Conservation (phyloP, 2,797 vertebrate species). For the Megalops cyprinoides region DNA sequence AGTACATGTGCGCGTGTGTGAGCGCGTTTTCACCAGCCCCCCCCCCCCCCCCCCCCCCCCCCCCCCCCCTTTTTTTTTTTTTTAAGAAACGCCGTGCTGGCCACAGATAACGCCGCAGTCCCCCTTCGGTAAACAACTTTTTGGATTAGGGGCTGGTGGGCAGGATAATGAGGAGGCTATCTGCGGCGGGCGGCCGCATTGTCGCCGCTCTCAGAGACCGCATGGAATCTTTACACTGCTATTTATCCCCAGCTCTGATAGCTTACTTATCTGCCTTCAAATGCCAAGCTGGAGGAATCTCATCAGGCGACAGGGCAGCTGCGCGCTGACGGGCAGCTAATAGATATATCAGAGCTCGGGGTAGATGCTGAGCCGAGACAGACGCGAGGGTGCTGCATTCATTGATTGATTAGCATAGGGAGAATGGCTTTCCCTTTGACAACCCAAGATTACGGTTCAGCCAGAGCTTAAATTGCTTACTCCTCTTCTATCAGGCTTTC, state of each 20-base stretch:
- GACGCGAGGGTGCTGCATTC: conserved; percentile 89
- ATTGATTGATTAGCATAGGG: conserved; percentile 98
- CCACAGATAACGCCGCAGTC: conserved; percentile 66
- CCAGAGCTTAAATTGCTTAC: conserved; percentile 90
- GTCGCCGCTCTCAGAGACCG: conserved; percentile 84
- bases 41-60: conserved; percentile 38
- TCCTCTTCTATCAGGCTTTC: conserved; percentile 88
- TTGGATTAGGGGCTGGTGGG: conserved; percentile 71
- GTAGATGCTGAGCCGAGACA: conserved; percentile 91
- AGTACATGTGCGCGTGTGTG: too few relatives aligned
- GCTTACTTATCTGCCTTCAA: conserved; percentile 92
- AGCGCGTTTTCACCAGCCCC: conserved; percentile 37
- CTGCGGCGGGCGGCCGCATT: conserved; percentile 80
- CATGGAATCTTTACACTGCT: conserved; percentile 94
- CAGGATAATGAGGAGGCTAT: conserved; percentile 80
- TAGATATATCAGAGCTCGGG: conserved; percentile 96
- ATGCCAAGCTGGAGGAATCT: conserved; percentile 92
- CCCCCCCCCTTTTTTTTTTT: conserved; percentile 4
- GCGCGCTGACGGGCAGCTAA: conserved; percentile 89
- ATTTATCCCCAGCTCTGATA: conserved; percentile 96
- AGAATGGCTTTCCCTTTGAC: conserved; percentile 92
- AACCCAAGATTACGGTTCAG: conserved; percentile 96
- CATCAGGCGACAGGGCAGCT: conserved; percentile 81
- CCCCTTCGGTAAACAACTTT: conserved; percentile 78
- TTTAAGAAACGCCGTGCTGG: conserved; percentile 46